phyloP scores from a whole-genome alignment of 2,797 vertebrate genomes.

The Lepilemur septentrionalis region DNA sequence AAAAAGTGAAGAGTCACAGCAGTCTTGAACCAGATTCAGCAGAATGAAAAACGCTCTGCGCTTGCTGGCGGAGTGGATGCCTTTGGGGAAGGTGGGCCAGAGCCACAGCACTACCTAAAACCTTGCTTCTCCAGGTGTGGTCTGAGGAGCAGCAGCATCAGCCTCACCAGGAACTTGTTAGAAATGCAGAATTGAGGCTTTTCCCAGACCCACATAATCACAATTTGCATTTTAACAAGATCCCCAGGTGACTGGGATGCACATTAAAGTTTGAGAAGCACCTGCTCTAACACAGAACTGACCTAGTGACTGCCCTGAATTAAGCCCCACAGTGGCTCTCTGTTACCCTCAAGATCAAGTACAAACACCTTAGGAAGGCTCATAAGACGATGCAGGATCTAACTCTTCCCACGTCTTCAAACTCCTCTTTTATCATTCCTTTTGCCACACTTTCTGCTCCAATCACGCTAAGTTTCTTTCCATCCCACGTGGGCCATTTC shows the following conservation, averaged over 20 bases:
- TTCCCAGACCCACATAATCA: not conserved
- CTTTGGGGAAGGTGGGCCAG: not conserved
- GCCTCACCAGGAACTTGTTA: not conserved
- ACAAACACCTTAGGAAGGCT: not conserved
- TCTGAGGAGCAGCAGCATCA: not conserved
- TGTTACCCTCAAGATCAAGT: not conserved
- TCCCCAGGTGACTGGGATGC: not conserved
- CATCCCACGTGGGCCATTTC: not conserved
- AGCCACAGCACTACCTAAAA: not conserved
- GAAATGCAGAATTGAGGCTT: slow-evolving; percentile 23
- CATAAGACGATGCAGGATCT: not conserved
- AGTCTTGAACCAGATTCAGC: not conserved
- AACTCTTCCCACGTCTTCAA: not conserved
- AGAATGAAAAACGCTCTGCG: not conserved
- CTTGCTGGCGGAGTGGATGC: not conserved
- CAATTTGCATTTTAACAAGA: slow-evolving; percentile 30
- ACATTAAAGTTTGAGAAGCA: not conserved
- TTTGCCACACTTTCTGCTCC: not conserved
- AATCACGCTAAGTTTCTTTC: not conserved
- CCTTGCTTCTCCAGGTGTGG: not conserved
- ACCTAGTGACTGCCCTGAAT: not conserved
- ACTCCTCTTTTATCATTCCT: not conserved
- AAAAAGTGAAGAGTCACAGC: not conserved
- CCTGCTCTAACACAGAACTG: not conserved
- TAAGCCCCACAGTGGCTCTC: not conserved